Evolutionary conservation across 37 sponge, comb jelly and placozoan genomes (phyloP).

Genomic region (Chondrilla cf. caribensis): DNA sequence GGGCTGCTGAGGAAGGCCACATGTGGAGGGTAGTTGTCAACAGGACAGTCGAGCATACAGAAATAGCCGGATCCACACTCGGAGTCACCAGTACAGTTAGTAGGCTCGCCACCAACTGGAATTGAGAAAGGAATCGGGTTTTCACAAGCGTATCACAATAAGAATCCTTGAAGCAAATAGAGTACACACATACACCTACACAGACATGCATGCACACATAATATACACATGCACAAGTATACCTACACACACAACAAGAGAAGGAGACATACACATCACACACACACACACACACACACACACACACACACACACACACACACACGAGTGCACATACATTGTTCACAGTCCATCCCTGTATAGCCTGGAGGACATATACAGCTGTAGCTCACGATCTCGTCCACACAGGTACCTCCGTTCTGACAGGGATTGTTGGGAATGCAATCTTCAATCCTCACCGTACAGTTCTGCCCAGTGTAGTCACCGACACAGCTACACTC

Average conservation of each 20-base stretch:
- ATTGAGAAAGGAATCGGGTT: neutral
- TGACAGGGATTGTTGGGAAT: conserved; percentile 23
- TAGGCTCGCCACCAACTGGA: neutral
- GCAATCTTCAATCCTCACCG: conserved; percentile 6
- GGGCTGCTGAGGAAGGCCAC: conserved; percentile 34
- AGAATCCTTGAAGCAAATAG: no score
- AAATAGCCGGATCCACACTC: conserved; percentile 29
- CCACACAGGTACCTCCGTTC: conserved; percentile 56
- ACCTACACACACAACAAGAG: neutral
- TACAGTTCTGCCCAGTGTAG: conserved; percentile 33
- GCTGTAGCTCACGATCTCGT: neutral
- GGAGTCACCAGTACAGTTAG: conserved; percentile 7
- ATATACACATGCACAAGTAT: neutral
- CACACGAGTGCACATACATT: neutral
- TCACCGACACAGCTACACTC: conserved; percentile 39
- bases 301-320: conserved; percentile 1
- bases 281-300: conserved; percentile 8
- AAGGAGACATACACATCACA: neutral
- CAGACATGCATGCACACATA: neutral
- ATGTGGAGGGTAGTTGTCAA: conserved; percentile 47
- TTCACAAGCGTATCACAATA: no score
- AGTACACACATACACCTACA: neutral
- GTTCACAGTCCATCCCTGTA: conserved; percentile 36
- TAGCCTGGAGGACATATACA: conserved; percentile 44
- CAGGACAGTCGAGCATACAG: conserved; percentile 42